These are phyloP conservation scores for Mallotus villosus DNA, from an alignment of 2,797 vertebrate genomes.

Conservation along the genomic window DNA sequence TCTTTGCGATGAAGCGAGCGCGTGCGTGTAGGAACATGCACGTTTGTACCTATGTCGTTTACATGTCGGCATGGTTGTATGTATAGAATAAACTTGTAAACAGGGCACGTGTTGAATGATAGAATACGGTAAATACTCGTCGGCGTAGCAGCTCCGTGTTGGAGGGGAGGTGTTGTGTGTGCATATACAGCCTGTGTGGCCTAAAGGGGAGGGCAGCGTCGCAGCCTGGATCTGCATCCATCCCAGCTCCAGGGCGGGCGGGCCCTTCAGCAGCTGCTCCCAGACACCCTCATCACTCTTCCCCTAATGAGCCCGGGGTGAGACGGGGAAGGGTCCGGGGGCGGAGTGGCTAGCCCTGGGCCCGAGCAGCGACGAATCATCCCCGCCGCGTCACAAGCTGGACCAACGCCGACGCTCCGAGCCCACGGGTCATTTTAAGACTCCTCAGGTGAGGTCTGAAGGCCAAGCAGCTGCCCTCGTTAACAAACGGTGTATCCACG, in stretches of 20 bases:
- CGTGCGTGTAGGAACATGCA: neutral
- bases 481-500: slow-evolving; percentile 24
- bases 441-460: slow-evolving; percentile 50
- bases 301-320: slow-evolving; percentile 63
- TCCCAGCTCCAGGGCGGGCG: slow-evolving; percentile 45
- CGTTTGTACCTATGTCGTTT: neutral
- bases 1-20: neutral
- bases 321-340: slow-evolving; percentile 45
- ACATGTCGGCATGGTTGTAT: neutral
- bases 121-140: too few relatives aligned
- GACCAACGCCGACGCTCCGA: slow-evolving; percentile 44
- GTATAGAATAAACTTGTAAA: neutral
- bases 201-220: neutral
- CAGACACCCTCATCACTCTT: slow-evolving; percentile 68
- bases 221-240: neutral
- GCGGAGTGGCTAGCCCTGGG: slow-evolving; percentile 26
- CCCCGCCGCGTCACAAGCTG: slow-evolving; percentile 69
- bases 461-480: slow-evolving; percentile 37
- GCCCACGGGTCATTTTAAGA: slow-evolving; percentile 32
- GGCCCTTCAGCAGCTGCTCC: slow-evolving; percentile 67
- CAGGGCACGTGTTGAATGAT: too few relatives aligned
- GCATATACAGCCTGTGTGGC: neutral
- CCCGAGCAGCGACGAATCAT: slow-evolving; percentile 26
- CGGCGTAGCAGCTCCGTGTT: neutral
- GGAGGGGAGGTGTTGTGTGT: neutral